phyloP scores from a whole-genome alignment of 2,797 vertebrate genomes.

The Eidolon dupreanum region DNA sequence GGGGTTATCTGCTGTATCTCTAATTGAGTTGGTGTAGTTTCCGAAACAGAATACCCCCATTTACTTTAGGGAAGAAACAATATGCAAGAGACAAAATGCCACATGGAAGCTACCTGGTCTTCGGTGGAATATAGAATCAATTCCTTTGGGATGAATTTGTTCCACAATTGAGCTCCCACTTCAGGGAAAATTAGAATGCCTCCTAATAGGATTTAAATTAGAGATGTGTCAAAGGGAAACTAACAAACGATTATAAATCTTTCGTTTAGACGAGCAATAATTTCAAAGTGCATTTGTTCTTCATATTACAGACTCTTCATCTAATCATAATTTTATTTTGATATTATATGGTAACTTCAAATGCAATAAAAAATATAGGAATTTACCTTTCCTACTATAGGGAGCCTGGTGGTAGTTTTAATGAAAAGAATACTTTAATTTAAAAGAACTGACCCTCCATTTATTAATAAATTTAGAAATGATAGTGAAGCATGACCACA shows the following conservation, averaged over 20 bases:
- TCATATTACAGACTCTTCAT: neutral
- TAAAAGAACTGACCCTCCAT: neutral
- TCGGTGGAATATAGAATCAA: neutral
- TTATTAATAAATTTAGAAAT: neutral
- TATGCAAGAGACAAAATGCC: neutral
- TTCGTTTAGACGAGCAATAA: neutral
- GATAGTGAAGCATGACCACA: neutral
- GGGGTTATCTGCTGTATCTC: neutral
- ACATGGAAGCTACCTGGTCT: neutral
- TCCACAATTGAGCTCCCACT: neutral
- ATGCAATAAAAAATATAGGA: neutral
- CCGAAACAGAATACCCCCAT: neutral
- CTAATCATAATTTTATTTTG: neutral
- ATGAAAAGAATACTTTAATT: neutral
- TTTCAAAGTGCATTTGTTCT: neutral
- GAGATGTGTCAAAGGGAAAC: neutral
- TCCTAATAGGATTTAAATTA: neutral
- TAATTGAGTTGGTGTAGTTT: neutral
- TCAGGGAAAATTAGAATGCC: neutral
- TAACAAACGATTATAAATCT: neutral
- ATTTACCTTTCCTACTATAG: neutral
- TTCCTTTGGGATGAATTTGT: neutral
- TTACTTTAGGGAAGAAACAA: neutral
- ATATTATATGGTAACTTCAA: neutral
- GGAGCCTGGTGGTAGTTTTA: neutral